These are phyloP conservation scores for Saimiri boliviensis DNA, from an alignment of 2,113 vertebrate genomes.

Conservation along the genomic window DNA sequence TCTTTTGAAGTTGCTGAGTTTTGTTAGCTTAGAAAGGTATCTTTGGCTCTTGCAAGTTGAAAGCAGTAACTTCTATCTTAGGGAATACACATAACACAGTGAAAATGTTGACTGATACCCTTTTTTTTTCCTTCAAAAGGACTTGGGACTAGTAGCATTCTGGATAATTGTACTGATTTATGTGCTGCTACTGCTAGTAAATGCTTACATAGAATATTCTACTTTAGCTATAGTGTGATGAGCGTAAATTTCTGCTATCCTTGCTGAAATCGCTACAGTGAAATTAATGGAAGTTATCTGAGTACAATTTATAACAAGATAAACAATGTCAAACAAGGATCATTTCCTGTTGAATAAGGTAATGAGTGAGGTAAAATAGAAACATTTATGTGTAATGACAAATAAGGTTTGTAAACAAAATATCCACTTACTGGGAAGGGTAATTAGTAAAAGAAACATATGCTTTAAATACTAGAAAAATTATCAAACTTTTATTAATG, in stretches of 20 bases:
- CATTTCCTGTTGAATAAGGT: background rate
- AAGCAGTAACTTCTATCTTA: background rate
- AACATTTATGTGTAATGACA: background rate
- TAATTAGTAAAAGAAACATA: background rate
- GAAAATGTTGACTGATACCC: background rate
- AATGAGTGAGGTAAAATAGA: slow-evolving; percentile 9
- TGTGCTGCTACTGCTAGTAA: background rate
- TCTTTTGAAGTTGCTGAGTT: slow-evolving; percentile 10
- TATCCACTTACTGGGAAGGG: background rate
- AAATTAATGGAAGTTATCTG: slow-evolving; percentile 29
- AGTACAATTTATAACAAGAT: background rate
- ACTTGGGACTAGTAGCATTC: background rate
- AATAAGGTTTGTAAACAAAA: background rate
- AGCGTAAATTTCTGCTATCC: slow-evolving; percentile 32
- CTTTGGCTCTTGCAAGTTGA: background rate
- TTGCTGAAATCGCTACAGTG: background rate
- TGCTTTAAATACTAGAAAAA: slow-evolving; percentile 9
- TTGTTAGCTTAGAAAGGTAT: background rate
- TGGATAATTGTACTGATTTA: slow-evolving; percentile 43
- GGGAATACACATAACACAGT: background rate
- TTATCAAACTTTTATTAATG: background rate
- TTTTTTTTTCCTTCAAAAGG: background rate
- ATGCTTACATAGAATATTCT: slow-evolving; percentile 25
- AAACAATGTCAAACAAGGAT: slow-evolving; percentile 6
- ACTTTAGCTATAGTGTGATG: background rate